Base-by-base conservation (phyloP, 2,888 invertebrate genomes). In the Petrolisthes manimaculis region DNA sequence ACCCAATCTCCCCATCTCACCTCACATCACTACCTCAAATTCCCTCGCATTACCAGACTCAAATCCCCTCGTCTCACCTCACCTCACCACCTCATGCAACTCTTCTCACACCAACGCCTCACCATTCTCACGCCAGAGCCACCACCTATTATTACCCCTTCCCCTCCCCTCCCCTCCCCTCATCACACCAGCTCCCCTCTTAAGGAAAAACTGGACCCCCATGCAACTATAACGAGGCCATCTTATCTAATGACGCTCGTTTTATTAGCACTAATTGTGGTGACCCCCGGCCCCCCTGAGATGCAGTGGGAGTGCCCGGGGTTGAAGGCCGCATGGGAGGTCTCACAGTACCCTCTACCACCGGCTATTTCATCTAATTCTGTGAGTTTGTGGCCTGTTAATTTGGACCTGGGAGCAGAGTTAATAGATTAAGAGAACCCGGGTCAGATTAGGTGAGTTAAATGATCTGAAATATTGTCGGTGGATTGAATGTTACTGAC, bases 201-300 rank as follows among this genome's bases (percentile, higher is more conserved):
- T 8, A 61, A 9, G n/a, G 78, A 9, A 53, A 78, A 78, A 24
- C 14, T 53, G 53, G 78, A 14, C 53, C 78, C 14, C 8, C n/a
- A 53, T 21, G 5, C 8, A 53, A 53, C 4, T 5, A 6, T 53
- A 78, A 51, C 18, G 53, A 56, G 55, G 21, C 2, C 21, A 55
- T 61, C n/a, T 37, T 81, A 81, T 81, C 81, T 67, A 9, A 67
- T 81, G 61, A 67, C 67, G 24, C 67, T 61, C 81, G 37, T 67
- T 67, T 14, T 67, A 24, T 81, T 18, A 81, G 24, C 81, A 81
- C 67, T 81, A 67, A 67, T 81, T 81, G 81, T 61, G n/a, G 9
- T 12, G 5, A 51, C 81, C 81, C 8, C 67, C 18, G 56, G 21
- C 56, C 56, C 8, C 56, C 37, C 21, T 21, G n/a, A 55, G 56